Evolutionary conservation across 2,888 invertebrate species (phyloP), one percentile per base, ranked within the genome.

Genomic region (Cotesia congregata): DNA sequence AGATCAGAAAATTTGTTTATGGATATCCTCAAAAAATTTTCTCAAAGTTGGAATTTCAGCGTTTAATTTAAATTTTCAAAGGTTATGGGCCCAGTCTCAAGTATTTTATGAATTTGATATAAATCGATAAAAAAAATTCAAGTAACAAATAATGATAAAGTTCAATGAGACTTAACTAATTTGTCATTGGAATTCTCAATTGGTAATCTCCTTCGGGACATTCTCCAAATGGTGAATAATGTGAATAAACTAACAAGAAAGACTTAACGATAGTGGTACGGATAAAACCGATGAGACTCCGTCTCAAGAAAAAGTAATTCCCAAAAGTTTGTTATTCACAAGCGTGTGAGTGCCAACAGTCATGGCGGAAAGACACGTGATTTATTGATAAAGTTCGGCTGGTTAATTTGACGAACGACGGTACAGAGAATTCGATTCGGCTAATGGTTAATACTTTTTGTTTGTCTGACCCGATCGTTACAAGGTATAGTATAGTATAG

Each of bases 321-420:
- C 70, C 64, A 39, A 78, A 78, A 80, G 78, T 77, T 80, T 75
- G 60, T 65, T 50, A 70, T 61, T 67, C 59, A 67, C 69, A 50
- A 50, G 68, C 62, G 50, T 67, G 60, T 38, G 64, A 15, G 62
- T 69, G 77, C 62, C 72, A 67, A 74, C 64, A 77, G 72, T 72
- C 73, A 73, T 70, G 78, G 74, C 75, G 71, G 78, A 81, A 78
- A 72, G 76, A 75, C 79, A 77, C 78, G 79, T 78, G 83, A 83
- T 82, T 83, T 82, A 83, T 83, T 80, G 83, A 75, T 71, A 82
- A 83, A 82, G 80, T 82, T 81, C 73, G 75, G 80, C 77, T 77
- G 78, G 83, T 81, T 83, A 81, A 83, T 83, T 83, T 83, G 83
- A 83, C 83, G 83, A 83, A 79, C 77, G 79, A 81, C 80, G 80